phyloP scores from a whole-genome alignment of 2,113 vertebrate genomes.

The Serilophus lunatus region DNA sequence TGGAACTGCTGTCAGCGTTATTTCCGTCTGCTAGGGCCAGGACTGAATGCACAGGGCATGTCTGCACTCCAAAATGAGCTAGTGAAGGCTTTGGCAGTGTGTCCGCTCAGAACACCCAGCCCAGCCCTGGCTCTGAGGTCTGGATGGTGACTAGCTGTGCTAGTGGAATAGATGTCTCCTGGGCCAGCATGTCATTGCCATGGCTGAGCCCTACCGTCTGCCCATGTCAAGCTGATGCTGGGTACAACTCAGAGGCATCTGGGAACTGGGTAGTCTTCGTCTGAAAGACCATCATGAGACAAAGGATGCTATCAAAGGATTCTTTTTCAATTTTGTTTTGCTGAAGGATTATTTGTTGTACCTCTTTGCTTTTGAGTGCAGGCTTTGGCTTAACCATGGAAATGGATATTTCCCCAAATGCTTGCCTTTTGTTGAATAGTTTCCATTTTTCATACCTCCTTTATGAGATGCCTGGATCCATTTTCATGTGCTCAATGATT shows the following conservation, averaged over 20 bases:
- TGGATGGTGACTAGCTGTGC: not conserved
- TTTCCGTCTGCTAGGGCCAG: not conserved
- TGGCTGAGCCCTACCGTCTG: not conserved
- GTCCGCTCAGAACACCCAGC: fast-evolving
- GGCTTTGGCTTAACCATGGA: not conserved
- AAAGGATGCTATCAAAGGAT: not conserved
- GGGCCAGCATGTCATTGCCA: fast-evolving
- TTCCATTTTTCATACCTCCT: not conserved
- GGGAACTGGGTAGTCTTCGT: not conserved
- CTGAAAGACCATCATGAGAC: not conserved
- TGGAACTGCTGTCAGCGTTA: not conserved
- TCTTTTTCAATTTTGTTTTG: not conserved
- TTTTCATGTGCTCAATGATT: not conserved
- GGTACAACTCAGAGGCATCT: fast-evolving
- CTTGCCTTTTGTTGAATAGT: not conserved
- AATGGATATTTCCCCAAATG: not conserved
- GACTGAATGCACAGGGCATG: not conserved
- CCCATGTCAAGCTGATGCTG: fast-evolving
- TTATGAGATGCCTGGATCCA: not conserved
- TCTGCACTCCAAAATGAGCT: not conserved
- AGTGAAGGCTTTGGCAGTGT: not conserved
- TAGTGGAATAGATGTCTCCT: not conserved
- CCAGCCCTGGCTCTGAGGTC: not conserved
- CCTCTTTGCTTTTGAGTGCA: not conserved
- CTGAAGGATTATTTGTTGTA: not conserved